Conservation (phyloP, 2,888 invertebrate species). For the Crepidodera aurea region DNA sequence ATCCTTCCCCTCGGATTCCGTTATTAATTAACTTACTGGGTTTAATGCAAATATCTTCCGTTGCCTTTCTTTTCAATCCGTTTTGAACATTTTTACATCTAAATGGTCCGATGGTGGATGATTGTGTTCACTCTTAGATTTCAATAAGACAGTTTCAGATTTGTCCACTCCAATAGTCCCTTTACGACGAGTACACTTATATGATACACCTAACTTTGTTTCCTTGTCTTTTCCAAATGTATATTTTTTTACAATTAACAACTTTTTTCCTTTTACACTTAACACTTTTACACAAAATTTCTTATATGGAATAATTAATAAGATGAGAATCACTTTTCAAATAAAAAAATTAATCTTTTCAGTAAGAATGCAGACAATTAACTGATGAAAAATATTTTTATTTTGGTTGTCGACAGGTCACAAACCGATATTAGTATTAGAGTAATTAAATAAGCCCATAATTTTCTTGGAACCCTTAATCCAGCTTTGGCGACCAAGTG, state of each 20-base stretch:
- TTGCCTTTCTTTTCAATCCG: not conserved
- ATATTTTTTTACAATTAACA: not conserved
- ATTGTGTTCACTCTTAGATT: not conserved
- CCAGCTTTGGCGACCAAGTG: no score
- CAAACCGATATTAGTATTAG: no score
- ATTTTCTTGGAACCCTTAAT: no score
- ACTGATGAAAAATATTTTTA: no score
- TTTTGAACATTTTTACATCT: not conserved
- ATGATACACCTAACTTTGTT: not conserved
- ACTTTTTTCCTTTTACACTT: not conserved
- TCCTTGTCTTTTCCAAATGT: not conserved
- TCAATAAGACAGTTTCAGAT: not conserved
- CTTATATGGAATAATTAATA: no score
- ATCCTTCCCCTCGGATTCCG: no score
- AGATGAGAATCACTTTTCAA: no score
- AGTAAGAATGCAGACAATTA: no score
- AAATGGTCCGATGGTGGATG: not conserved
- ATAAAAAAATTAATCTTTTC: no score
- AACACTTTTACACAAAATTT: no score
- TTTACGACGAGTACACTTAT: not conserved
- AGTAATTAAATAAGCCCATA: no score
- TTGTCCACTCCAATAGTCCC: not conserved
- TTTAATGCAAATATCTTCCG: conserved; percentile 1
- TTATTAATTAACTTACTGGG: not conserved
- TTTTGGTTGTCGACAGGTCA: no score